A percentile compares a stretch with the other conserved stretches of the same genome.
These are phyloP conservation scores for Pagetopsis macropterus DNA, from an alignment of 2,797 vertebrate species.

Conservation along the genomic window DNA sequence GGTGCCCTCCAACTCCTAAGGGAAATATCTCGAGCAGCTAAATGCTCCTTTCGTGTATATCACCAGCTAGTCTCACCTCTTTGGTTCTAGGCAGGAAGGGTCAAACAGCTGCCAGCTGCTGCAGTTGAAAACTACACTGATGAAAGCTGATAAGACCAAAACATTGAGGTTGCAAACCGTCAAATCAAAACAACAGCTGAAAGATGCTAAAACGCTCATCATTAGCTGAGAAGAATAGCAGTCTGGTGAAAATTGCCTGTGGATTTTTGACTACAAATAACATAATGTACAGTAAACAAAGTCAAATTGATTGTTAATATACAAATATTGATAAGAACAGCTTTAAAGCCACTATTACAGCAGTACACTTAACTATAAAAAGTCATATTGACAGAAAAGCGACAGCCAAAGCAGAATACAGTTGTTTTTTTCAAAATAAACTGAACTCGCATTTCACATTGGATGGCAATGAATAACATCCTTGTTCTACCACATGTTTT, in stretches of 20 bases:
- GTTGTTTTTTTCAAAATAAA: not conserved
- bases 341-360: constrained; percentile 4
- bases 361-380: not conserved
- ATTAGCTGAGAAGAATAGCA: not conserved
- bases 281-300: not conserved
- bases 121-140: not conserved
- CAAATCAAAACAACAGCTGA: not conserved
- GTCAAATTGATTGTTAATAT: not conserved
- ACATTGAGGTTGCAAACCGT: not conserved
- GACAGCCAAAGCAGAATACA: not conserved
- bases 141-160: not conserved
- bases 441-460: not conserved
- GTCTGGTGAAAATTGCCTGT: not conserved
- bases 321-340: not conserved
- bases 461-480: not conserved
- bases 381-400: not conserved
- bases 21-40: not conserved
- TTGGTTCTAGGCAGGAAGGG: not conserved
- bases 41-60: not conserved
- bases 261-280: not conserved
- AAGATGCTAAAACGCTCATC: not conserved
- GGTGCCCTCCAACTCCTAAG: too few species aligned
- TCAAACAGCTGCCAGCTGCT: not conserved
- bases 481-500: not conserved
- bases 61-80: not conserved